A percentile compares a stretch with the other conserved stretches of the same genome.
These are phyloP conservation scores for Umimayanthus kanabou DNA, from an alignment of 92 coral and sea anemone species.

Conservation along the genomic window DNA sequence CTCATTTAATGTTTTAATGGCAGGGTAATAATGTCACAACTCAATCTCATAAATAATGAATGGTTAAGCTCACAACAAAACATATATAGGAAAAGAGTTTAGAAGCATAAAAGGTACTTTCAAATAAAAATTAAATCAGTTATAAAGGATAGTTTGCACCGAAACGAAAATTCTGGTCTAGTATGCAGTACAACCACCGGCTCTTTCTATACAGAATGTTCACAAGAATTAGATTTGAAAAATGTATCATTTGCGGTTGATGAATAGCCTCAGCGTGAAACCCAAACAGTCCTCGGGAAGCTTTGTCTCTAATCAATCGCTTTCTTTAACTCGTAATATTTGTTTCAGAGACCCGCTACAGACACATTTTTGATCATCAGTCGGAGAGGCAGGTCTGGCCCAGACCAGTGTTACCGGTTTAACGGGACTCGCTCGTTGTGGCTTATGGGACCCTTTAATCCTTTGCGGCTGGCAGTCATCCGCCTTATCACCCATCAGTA, in stretches of 20 bases:
- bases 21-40: neutral
- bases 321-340: neutral
- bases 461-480: constrained; percentile 51
- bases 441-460: constrained; percentile 58
- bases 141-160: neutral
- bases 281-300: no score
- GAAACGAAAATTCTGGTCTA: neutral
- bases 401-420: constrained; percentile 62
- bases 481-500: constrained; percentile 57
- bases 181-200: no score
- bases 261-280: no score
- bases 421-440: constrained; percentile 48
- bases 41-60: neutral
- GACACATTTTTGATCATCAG: constrained; percentile 61
- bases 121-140: neutral
- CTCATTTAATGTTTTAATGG: neutral
- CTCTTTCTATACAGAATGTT: neutral
- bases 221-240: neutral
- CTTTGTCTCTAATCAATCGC: no score
- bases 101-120: neutral
- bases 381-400: constrained; percentile 54
- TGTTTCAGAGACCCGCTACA: constrained; percentile 49
- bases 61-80: neutral
- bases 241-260: no score
- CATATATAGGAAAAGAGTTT: neutral